phyloP scores from a whole-genome alignment of 2,113 vertebrate genomes.

The Semnornis frantzii region DNA sequence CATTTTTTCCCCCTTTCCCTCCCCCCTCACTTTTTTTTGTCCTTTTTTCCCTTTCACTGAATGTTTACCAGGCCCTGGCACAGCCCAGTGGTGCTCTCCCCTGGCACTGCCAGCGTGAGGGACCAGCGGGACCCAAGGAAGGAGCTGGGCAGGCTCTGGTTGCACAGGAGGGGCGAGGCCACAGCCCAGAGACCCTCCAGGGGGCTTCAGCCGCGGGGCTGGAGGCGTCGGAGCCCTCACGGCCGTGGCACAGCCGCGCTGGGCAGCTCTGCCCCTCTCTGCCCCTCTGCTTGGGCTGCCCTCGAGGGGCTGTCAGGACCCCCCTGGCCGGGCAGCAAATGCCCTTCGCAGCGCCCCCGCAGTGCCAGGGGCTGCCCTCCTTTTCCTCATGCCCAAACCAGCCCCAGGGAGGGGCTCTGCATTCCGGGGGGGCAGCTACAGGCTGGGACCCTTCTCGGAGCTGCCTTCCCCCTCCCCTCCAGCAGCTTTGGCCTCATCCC shows the following conservation, averaged over 20 bases:
- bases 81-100: neutral
- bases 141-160: neutral
- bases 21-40: too few relatives aligned
- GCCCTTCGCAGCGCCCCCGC: neutral
- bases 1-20: too few relatives aligned
- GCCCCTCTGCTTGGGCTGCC: neutral
- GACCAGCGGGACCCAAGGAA: neutral
- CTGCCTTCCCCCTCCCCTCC: neutral
- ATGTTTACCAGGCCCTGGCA: neutral
- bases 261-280: neutral
- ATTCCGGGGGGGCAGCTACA: neutral
- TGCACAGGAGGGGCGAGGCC: neutral
- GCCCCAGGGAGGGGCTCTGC: neutral
- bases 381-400: neutral
- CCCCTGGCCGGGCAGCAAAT: neutral
- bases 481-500: neutral
- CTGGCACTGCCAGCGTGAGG: neutral
- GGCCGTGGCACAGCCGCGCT: fast-evolving
- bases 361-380: neutral
- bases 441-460: too few relatives aligned
- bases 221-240: neutral
- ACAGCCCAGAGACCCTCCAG: fast-evolving
- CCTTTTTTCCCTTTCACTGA: neutral
- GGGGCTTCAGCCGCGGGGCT: neutral
- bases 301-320: neutral